Conservation (phyloP, 2,888 invertebrate genomes). For the Dendrolimus pini region DNA sequence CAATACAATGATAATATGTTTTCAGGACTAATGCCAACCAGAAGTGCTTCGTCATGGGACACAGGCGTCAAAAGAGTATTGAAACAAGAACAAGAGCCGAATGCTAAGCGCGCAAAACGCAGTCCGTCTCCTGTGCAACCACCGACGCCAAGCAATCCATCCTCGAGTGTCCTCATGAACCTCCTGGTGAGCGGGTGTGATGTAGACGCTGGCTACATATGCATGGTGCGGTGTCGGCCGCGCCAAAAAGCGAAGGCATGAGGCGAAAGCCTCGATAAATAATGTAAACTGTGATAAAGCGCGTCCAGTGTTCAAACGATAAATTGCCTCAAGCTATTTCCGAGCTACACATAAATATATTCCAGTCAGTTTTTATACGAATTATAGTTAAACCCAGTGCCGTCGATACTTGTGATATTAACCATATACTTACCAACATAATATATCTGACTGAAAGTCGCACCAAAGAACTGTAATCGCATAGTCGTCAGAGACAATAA, state of each 20-base stretch:
- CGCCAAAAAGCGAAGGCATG: constrained; percentile 67
- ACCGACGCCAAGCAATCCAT: constrained; percentile 58
- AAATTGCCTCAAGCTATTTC: constrained; percentile 30
- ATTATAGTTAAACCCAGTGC: constrained; percentile 44
- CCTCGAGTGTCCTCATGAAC: constrained; percentile 93
- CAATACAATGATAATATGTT: constrained; percentile 1
- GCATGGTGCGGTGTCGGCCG: constrained; percentile 83
- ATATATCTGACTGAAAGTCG: constrained; percentile 35
- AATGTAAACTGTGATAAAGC: constrained; percentile 68
- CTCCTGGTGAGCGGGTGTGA: constrained; percentile 97
- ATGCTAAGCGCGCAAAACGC: constrained; percentile 56
- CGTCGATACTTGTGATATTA: constrained; percentile 63
- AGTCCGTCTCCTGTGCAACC: constrained; percentile 50
- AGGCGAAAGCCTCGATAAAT: constrained; percentile 26
- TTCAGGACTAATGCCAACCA: constrained; percentile 61
- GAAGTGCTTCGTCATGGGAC: constrained; percentile 53
- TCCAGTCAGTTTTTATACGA: constrained; percentile 38
- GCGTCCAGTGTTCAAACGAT: constrained; percentile 66
- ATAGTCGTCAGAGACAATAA: constrained; percentile 34
- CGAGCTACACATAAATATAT: constrained; percentile 31
- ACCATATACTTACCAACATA: constrained; percentile 28
- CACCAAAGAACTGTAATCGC: constrained; percentile 20
- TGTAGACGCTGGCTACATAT: constrained; percentile 93
- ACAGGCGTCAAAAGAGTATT: constrained; percentile 57
- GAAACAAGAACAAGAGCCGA: constrained; percentile 58